Evolutionary conservation across 2,113 vertebrate species (phyloP).

Genomic region (Silurus asotus): DNA sequence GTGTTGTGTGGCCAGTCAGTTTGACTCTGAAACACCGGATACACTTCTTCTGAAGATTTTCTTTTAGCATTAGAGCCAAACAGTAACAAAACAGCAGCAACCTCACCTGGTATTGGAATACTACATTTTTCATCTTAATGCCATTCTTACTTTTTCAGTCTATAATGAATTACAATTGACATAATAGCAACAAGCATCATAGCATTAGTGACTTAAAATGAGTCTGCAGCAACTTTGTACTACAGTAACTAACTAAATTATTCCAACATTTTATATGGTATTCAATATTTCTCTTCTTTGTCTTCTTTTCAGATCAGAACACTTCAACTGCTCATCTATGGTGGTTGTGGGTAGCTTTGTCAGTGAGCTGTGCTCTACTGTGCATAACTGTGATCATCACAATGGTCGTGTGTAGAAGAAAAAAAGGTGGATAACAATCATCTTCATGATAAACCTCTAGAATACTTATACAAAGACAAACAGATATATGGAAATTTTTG

Average conservation of each 20-base stretch:
- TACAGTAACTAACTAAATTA: background rate
- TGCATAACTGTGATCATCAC: background rate
- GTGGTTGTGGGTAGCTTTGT: constrained; percentile 36
- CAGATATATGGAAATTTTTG: background rate
- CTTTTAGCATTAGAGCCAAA: background rate
- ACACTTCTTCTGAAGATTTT: background rate
- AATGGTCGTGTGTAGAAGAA: background rate
- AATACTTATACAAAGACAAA: background rate
- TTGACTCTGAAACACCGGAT: background rate
- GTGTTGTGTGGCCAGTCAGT: background rate
- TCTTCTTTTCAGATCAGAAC: background rate
- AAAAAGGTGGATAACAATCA: constrained; percentile 27
- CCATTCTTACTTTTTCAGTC: background rate
- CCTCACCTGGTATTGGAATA: background rate
- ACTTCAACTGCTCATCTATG: background rate
- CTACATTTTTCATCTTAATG: background rate
- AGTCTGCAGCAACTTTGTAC: no score
- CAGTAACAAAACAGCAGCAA: background rate
- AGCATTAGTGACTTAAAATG: no score
- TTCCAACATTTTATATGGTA: background rate
- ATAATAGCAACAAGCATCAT: no score
- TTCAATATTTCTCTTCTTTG: background rate
- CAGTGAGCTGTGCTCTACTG: background rate
- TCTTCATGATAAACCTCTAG: background rate
- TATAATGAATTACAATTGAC: background rate